Evolutionary conservation across 1,140 invertebrate genomes (phyloP).

Genomic region (Drosophila seguyi): DNA sequence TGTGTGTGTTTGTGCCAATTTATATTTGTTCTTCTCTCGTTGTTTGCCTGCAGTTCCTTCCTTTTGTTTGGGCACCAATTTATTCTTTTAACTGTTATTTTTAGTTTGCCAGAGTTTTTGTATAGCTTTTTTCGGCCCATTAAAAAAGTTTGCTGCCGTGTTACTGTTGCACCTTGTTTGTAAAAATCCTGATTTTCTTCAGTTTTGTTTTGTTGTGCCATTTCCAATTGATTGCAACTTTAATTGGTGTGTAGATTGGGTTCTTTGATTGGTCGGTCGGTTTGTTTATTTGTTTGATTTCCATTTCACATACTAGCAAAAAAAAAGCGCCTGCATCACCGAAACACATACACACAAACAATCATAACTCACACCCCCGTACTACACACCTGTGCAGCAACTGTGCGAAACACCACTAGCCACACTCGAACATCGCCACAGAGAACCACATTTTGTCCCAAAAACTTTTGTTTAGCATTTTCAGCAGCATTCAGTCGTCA

Average conservation of each 20-base stretch:
- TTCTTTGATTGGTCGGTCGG: constrained; percentile 47
- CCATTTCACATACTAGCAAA: constrained; percentile 19
- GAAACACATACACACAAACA: constrained; percentile 5
- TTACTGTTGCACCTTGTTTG: constrained; percentile 36
- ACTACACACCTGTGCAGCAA: constrained; percentile 1
- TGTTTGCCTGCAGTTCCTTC: constrained; percentile 38
- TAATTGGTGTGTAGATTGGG: constrained; percentile 61
- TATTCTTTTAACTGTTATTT: constrained; percentile 3
- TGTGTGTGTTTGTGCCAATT: constrained; percentile 40
- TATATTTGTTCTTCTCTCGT: constrained; percentile 40
- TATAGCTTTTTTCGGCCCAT: constrained; percentile 45
- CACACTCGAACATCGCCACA: constrained; percentile 41
- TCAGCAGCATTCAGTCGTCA: constrained; percentile 64
- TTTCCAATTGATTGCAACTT: constrained; percentile 67
- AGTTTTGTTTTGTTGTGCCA: constrained; percentile 34
- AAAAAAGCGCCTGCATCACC: constrained; percentile 28
- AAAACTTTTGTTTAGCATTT: constrained; percentile 68
- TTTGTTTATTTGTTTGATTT: constrained; percentile 35
- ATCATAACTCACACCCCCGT: constrained; percentile 21
- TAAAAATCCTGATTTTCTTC: constrained; percentile 30
- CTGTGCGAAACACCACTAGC: constrained; percentile 20
- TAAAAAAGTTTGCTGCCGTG: constrained; percentile 37
- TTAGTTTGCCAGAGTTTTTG: constrained; percentile 34
- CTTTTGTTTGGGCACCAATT: constrained; percentile 43
- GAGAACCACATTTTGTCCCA: constrained; percentile 24